Percentiles rank a stretch among this genome's conserved stretches.
These are phyloP conservation scores for Oreortyx pictus DNA, from an alignment of 2,797 vertebrate species.

Conservation along the genomic window DNA sequence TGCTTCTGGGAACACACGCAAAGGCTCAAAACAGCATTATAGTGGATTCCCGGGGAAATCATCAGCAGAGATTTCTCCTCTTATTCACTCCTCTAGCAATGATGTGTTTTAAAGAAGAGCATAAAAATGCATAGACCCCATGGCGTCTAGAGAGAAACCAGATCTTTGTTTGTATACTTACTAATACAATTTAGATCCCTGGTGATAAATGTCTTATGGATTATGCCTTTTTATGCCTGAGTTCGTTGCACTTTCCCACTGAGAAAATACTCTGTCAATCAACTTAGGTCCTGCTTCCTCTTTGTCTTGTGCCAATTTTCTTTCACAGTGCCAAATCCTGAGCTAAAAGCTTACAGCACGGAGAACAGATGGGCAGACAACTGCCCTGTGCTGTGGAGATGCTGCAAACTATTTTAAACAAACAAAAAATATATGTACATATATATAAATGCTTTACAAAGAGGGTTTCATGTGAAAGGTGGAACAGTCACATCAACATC, in stretches of 20 bases:
- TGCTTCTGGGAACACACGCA: constrained; percentile 1
- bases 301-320: constrained; percentile 33
- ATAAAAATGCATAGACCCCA: constrained; percentile 19
- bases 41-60: constrained; percentile 15
- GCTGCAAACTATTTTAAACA: constrained; percentile 45
- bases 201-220: constrained; percentile 41
- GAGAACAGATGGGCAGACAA: constrained; percentile 60
- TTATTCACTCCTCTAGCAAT: constrained; percentile 19
- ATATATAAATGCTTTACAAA: neutral
- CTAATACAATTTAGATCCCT: constrained; percentile 40
- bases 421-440: neutral
- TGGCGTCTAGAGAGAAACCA: constrained; percentile 18
- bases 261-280: constrained; percentile 63
- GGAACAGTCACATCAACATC: neutral
- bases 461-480: neutral
- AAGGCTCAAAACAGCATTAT: constrained; percentile 35
- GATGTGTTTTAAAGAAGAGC: constrained; percentile 22
- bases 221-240: constrained; percentile 50
- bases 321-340: constrained; percentile 39
- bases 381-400: constrained; percentile 53
- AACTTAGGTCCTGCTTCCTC: neutral
- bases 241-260: constrained; percentile 42
- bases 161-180: constrained; percentile 50
- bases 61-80: constrained; percentile 21
- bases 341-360: constrained; percentile 55